Conservation (phyloP, 1,140 invertebrate species). For the Caenorhabditis briggsae region DNA sequence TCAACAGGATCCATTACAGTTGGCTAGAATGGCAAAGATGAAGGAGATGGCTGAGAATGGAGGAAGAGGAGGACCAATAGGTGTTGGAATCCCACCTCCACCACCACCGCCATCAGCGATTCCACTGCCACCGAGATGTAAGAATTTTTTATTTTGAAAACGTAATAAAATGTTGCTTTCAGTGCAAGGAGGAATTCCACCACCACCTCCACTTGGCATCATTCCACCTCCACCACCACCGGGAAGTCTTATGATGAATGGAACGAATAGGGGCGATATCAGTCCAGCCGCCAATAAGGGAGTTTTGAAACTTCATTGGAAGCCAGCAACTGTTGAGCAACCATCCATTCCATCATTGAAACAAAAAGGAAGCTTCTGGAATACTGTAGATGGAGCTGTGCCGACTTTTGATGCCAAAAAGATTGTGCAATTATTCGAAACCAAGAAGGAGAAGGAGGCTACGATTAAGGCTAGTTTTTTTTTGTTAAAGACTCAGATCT, state of each 20-base stretch:
- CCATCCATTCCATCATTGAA: conserved; percentile 83
- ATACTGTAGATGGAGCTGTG: conserved; percentile 85
- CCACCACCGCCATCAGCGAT: conserved; percentile 73
- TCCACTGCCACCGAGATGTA: conserved; percentile 70
- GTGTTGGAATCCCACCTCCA: conserved; percentile 77
- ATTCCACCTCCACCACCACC: conserved; percentile 78
- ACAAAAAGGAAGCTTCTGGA: conserved; percentile 90
- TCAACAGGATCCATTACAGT: conserved; percentile 77
- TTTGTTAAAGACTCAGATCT: not conserved
- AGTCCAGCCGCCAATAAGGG: conserved; percentile 78
- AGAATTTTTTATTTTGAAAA: not conserved
- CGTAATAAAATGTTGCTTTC: conserved; percentile 15
- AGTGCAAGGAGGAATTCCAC: conserved; percentile 69
- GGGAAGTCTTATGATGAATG: conserved; percentile 78
- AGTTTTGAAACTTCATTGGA: conserved; percentile 99
- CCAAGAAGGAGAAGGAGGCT: conserved; percentile 88
- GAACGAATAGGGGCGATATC: conserved; percentile 75
- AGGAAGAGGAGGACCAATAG: conserved; percentile 62
- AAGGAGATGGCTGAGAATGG: conserved; percentile 67
- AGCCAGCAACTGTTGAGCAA: conserved; percentile 88
- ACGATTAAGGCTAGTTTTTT: conserved; percentile 79
- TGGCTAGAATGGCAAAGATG: conserved; percentile 72
- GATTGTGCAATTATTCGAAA: conserved; percentile 95
- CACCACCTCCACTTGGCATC: conserved; percentile 78
- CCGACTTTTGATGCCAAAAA: conserved; percentile 89